phyloP scores from a whole-genome alignment of 2,113 vertebrate genomes.

The Eclectus roratus region DNA sequence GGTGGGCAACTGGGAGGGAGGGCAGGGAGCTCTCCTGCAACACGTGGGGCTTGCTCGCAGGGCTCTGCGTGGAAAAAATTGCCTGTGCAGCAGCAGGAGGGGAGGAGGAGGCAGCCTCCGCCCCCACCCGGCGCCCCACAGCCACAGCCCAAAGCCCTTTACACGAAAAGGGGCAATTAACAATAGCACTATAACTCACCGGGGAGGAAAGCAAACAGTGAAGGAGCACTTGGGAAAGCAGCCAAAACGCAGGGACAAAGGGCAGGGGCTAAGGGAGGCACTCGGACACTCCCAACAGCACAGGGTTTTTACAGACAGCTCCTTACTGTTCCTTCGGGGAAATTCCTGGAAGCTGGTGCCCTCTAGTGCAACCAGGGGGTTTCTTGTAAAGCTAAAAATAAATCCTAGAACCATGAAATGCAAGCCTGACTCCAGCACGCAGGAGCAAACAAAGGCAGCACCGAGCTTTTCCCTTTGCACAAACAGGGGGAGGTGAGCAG shows the following conservation, averaged over 20 bases:
- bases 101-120: background rate
- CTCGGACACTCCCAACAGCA: background rate
- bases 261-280: background rate
- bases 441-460: background rate
- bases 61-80: background rate
- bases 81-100: background rate
- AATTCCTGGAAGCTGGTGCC: constrained; percentile 3
- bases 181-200: background rate
- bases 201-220: background rate
- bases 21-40: background rate
- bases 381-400: background rate
- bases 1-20: background rate
- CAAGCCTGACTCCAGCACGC: background rate
- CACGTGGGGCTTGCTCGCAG: background rate
- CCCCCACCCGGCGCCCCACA: background rate
- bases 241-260: background rate
- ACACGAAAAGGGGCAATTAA: background rate
- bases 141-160: background rate
- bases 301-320: background rate
- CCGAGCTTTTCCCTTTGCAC: background rate
- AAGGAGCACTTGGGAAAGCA: background rate
- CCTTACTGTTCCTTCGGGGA: background rate
- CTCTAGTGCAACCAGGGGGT: background rate
- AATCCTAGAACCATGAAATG: background rate
- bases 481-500: background rate